phyloP scores from a whole-genome alignment of 2,797 vertebrate species.

The Thalassophryne amazonica region DNA sequence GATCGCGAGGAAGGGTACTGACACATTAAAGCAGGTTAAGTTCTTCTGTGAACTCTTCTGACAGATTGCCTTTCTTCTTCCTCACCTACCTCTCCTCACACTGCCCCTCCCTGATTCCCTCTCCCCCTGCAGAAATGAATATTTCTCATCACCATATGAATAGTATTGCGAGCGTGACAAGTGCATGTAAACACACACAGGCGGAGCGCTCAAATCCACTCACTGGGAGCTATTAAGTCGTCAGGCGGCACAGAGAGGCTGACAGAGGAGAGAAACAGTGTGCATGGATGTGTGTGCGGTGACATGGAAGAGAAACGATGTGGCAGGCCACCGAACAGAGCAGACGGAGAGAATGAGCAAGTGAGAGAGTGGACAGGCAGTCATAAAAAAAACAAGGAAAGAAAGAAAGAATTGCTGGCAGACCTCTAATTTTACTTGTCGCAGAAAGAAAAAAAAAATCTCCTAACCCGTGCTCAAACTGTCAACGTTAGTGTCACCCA shows the following conservation, averaged over 20 bases:
- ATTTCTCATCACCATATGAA: conserved; percentile 98
- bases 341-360: conserved; percentile 20
- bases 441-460: conserved; percentile 72
- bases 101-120: conserved; percentile 5
- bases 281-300: conserved; percentile 69
- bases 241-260: conserved; percentile 90
- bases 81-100: neutral
- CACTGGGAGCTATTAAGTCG: conserved; percentile 99
- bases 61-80: neutral
- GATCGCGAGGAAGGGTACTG: conserved; percentile 11
- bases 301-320: conserved; percentile 54
- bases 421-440: conserved; percentile 98
- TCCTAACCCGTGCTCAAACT: conserved; percentile 87
- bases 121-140: conserved; percentile 81
- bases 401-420: conserved; percentile 85
- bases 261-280: conserved; percentile 58
- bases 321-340: conserved; percentile 49
- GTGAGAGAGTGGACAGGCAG: conserved; percentile 42
- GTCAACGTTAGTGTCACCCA: conserved; percentile 91
- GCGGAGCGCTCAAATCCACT: conserved; percentile 98
- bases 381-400: conserved; percentile 35
- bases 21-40: neutral
- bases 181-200: conserved; percentile 97
- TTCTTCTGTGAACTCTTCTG: neutral
- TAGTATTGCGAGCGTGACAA: conserved; percentile 98